Evolutionary conservation across 35 echinoderm and acorn worm genomes (phyloP), one percentile per base, ranked within the genome.

Genomic region (Strongylocentrotus purpuratus): DNA sequence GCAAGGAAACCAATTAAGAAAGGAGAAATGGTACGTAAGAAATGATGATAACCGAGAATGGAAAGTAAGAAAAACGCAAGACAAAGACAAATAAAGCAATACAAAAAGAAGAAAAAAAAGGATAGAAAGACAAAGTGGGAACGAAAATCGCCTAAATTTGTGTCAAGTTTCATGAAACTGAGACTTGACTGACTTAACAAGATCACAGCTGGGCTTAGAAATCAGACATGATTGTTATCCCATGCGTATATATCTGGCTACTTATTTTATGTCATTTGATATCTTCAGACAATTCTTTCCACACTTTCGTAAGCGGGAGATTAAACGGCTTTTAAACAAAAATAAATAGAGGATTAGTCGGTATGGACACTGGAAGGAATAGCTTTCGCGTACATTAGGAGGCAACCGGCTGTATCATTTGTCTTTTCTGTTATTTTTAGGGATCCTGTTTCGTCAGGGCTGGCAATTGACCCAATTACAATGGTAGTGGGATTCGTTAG

Each of bases 381-480:
- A 78, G 65, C 65, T 78, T 78, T 78, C 22, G 3, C 5, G 25
- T 78, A n/a, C 65, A 25, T 78, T 28, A n/a, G 25, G 22, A n/a
- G 65, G 22, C 28, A 78, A 78, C 65, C 25, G 65, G 15, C 65
- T 78, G 65, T 4, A 22, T 78, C n/a, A 78, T 78, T 78, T 78
- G 20, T 78, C 22, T 18, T 71, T n/a, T n/a, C 22, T 78, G 20
- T 78, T 78, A 78, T 78, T 78, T 78, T 78, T 78, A 78, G 65
- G 65, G 65, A 78, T 78, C 65, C 65, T 78, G 65, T 78, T 78
- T 78, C 65, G 4, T 22, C 65, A 78, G 65, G 20, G 65, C 22
- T 78, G 20, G 65, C 65, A 78, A 78, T 78, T 78, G 65, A 78
- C 65, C 65, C 65, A 78, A 78, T 78, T 78, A 78, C 65, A 78